Conservation (phyloP, 2,113 vertebrate genomes). For the Brachyhypopomus occidentalis region DNA sequence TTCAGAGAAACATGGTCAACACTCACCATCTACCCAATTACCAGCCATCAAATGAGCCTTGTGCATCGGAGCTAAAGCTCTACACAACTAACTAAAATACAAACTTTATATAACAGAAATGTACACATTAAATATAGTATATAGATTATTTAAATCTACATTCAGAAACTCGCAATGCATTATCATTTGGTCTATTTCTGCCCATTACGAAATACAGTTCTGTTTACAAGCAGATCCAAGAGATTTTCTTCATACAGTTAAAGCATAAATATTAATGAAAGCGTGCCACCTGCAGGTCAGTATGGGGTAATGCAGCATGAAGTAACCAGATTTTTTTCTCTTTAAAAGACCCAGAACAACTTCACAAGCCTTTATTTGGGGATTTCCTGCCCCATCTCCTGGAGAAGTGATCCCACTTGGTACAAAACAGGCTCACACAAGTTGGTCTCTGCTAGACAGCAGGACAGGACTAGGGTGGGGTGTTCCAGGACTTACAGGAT, state of each 20-base stretch:
- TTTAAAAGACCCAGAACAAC: not conserved
- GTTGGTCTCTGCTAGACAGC: too few species aligned
- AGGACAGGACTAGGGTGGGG: too few species aligned
- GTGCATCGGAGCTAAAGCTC: not conserved
- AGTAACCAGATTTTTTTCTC: not conserved
- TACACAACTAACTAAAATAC: not conserved
- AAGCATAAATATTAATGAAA: conserved; percentile 39
- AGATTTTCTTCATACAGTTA: not conserved
- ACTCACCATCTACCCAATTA: not conserved
- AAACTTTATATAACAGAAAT: not conserved
- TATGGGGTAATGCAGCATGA: conserved; percentile 17
- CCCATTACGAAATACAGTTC: not conserved
- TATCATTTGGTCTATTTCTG: not conserved
- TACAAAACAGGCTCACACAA: too few species aligned
- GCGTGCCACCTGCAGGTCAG: conserved; percentile 61
- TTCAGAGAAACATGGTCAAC: not conserved
- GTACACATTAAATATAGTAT: not conserved
- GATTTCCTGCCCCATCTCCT: not conserved
- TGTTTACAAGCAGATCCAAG: not conserved
- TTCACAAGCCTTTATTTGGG: not conserved
- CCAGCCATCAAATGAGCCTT: too few species aligned
- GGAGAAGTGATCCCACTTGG: not conserved
- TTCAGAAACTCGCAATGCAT: not conserved
- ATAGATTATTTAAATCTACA: not conserved
- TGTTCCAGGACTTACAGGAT: too few species aligned